Base-by-base conservation (phyloP, 2,888 invertebrate genomes). In the Heliconius ismenius region DNA sequence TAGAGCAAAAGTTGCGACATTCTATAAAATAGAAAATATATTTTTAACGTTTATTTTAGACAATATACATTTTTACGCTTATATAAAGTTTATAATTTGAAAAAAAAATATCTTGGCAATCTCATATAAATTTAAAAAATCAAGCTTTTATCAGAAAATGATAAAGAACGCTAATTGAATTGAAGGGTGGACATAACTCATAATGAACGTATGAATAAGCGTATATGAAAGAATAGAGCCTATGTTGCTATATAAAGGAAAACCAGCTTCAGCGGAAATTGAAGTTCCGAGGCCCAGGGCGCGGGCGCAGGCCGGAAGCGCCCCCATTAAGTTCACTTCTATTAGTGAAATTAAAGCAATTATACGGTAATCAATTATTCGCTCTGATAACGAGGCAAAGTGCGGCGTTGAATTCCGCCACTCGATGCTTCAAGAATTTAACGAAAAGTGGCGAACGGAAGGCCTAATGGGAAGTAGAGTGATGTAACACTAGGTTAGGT, bases 201-300 rank as follows among this genome's bases (percentile, higher is more conserved):
- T 72, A 70, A 73, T 73, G 73, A 73, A 62, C 73, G 39, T 73
- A 73, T 76, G 76, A 76, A 73, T 73, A 43, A 54, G 70, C 21
- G 63, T 60, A 73, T 76, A 73, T 77, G 73, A 74, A 76, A 78
- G 78, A 86, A 85, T 83, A 84, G 80, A 82, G 83, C 82, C 83
- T 82, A 84, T 83, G 83, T 84, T 84, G 70, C 74, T 87, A 86
- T 85, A 84, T 88, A 88, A 90, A 89, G 86, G 87, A 86, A 90
- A 91, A 90, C 90, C 89, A 88, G 87, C 87, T 89, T 89, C 86
- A 78, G 80, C 90, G 92, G 92, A 92, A 92, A 92, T 92, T 92
- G 90, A 90, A 90, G 91, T 91, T 92, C 91, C 91, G 91, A 83
- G 83, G 88, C 90, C 83, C 84, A 86, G 89, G 87, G 86, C 81